Percentiles rank a stretch among this genome's conserved stretches.
Conservation (phyloP, 1,140 invertebrate species). For the Drosophila ironensis region DNA sequence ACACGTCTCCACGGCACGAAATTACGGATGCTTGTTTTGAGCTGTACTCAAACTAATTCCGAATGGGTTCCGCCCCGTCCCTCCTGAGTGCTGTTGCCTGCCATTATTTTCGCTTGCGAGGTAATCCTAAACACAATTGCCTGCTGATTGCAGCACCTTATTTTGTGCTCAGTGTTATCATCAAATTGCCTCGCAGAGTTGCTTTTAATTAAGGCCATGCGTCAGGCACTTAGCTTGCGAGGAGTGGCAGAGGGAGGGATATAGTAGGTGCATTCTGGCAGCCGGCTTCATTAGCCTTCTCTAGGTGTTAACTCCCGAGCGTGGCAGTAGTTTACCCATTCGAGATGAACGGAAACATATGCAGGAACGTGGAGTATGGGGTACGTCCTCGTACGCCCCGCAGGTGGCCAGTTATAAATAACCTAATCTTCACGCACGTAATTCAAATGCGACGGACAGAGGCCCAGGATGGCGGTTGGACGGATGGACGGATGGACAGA, state of each 20-base stretch:
- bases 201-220: conserved; percentile 70
- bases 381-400: neutral
- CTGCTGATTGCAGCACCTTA: too few species aligned
- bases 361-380: neutral
- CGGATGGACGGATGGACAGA: too few species aligned
- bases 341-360: conserved; percentile 24
- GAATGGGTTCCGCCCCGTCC: too few species aligned
- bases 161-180: neutral
- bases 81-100: neutral
- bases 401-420: conserved; percentile 63
- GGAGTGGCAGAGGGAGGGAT: neutral
- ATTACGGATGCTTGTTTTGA: neutral
- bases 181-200: conserved; percentile 26
- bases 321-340: conserved; percentile 51
- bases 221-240: conserved; percentile 43
- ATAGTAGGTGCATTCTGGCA: conserved; percentile 29
- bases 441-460: conserved; percentile 66
- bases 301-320: conserved; percentile 66
- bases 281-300: conserved; percentile 39
- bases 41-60: too few species aligned
- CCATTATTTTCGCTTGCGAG: neutral
- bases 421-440: conserved; percentile 78
- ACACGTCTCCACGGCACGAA: neutral
- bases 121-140: too few species aligned
- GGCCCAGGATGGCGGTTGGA: too few species aligned